Evolutionary conservation across 2,113 vertebrate species (phyloP), one percentile per base, ranked within the genome.

Genomic region (Anhinga anhinga): DNA sequence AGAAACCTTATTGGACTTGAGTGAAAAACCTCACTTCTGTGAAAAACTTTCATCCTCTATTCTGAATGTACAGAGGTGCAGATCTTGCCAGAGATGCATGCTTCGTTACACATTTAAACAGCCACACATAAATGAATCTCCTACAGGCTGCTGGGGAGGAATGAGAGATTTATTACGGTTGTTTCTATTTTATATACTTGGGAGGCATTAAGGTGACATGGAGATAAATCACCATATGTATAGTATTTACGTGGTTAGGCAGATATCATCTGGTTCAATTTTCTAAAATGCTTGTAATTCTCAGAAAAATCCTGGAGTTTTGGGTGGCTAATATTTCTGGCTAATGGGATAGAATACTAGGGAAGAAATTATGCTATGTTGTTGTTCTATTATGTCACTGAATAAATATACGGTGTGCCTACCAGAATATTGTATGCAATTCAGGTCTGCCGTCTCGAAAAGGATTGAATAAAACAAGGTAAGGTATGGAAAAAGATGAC

Each of bases 101-200:
- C 88, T 74, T 93, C 73, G 83, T 86, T 92, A 80, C 72, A n/a
- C 65, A 30, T 71, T 81, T 74, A 88, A 90, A 81, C 69, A 93
- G 69, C 69, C 82, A 78, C 71, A 55, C 56, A 59, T 78, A 86
- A 93, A 97, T 85, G 78, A 94, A 89, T 91, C 91, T 95, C 58
- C 76, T 85, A 30, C 42, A 86, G 67, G 82, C 86, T 95, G 72
- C 67, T 86, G 65, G 45, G 47, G 61, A 92, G 61, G 56, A 93
- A 72, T 65, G 90, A 69, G 74, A 95, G 94, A 96, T 96, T 93
- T 95, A 95, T 95, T 95, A 18, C 56, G 30, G 81, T 82, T 96
- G 67, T 86, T 97, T 79, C 91, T 95, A 10, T 89, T 95, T 95
- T 95, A 89, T 96, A 56, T 95, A 88, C 88, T 89, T 88, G 69